phyloP scores from a whole-genome alignment of 2,888 invertebrate genomes.

The Plusia festucae region DNA sequence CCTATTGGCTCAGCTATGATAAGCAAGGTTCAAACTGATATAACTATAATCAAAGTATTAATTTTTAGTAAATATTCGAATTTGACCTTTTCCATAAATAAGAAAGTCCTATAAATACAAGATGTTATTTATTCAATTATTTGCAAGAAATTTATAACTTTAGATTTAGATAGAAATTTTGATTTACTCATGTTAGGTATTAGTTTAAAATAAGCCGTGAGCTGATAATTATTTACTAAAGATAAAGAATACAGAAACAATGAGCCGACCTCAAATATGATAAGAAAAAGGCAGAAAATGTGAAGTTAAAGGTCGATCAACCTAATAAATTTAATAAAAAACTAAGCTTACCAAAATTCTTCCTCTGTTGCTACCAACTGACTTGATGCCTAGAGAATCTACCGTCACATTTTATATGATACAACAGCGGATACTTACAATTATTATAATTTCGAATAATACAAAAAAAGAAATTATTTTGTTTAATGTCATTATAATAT shows the following conservation, averaged over 20 bases:
- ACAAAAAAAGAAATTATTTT: conserved; percentile 60
- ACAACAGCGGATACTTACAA: conserved; percentile 65
- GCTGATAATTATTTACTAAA: too few relatives aligned
- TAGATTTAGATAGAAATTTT: too few relatives aligned
- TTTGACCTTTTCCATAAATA: too few relatives aligned
- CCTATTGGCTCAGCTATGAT: background rate
- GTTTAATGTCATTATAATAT: conserved; percentile 52
- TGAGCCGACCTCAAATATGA: background rate
- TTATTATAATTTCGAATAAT: conserved; percentile 65
- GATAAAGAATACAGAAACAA: too few relatives aligned
- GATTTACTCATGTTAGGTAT: too few relatives aligned
- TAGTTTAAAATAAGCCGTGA: too few relatives aligned
- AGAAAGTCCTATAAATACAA: too few relatives aligned
- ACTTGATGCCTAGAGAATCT: conserved; percentile 28
- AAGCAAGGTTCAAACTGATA: background rate
- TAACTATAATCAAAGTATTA: too few relatives aligned
- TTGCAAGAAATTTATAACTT: too few relatives aligned
- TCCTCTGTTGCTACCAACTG: conserved; percentile 14
- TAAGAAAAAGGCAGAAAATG: background rate
- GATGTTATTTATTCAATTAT: too few relatives aligned
- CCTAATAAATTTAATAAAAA: background rate
- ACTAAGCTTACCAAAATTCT: conserved; percentile 26
- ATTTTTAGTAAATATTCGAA: too few relatives aligned
- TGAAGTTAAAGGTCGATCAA: background rate
- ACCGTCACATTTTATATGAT: conserved; percentile 57